A percentile compares a stretch with the other conserved stretches of the same genome.
Conservation (phyloP, 92 coral and sea anemone species). For the Epizoanthus rinbou region DNA sequence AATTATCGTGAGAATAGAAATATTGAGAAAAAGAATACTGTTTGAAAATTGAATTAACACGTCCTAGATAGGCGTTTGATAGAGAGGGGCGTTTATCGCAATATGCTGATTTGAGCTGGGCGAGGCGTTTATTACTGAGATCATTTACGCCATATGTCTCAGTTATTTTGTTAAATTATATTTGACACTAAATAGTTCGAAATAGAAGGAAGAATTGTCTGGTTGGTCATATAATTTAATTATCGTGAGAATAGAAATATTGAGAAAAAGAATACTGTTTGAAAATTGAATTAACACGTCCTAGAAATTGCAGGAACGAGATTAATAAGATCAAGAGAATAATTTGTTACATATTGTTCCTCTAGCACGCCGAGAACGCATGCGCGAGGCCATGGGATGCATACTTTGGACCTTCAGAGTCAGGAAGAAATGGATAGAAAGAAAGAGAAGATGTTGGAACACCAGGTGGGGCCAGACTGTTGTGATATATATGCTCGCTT, state of each 20-base stretch:
- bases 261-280: not conserved
- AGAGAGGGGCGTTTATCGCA: too few relatives aligned
- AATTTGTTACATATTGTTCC: not conserved
- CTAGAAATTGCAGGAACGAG: too few relatives aligned
- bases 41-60: too few relatives aligned
- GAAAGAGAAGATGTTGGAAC: slow-evolving; percentile 86
- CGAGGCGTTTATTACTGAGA: too few relatives aligned
- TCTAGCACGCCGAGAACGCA: slow-evolving; percentile 56
- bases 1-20: not conserved
- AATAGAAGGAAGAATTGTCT: too few relatives aligned
- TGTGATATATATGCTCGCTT: not conserved
- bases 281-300: too few relatives aligned
- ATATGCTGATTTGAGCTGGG: too few relatives aligned
- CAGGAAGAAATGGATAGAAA: slow-evolving; percentile 75
- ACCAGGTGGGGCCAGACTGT: slow-evolving; percentile 65
- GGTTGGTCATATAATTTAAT: not conserved
- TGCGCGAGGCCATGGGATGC: slow-evolving; percentile 92
- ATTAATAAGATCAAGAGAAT: not conserved
- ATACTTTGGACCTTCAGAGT: slow-evolving; percentile 70
- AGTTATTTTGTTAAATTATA: too few relatives aligned
- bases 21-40: not conserved
- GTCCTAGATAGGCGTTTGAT: too few relatives aligned
- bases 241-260: not conserved
- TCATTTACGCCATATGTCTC: too few relatives aligned
- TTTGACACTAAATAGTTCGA: too few relatives aligned